phyloP scores from a whole-genome alignment of 1,140 invertebrate species.

The Rhizoglyphus robini region DNA sequence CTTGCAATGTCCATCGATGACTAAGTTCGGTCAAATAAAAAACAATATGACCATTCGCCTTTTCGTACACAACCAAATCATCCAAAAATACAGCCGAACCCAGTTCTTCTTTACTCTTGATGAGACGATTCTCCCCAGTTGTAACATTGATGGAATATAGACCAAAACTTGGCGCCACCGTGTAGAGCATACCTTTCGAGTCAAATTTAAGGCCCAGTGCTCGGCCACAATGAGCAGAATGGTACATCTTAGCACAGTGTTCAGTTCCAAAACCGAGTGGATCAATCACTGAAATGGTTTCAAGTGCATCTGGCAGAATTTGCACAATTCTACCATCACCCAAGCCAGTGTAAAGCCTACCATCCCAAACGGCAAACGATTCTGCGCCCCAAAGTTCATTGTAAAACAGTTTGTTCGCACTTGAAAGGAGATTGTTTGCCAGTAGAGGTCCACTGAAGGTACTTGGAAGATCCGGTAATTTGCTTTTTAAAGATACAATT shows the following conservation, averaged over 20 bases:
- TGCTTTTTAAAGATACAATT: no score
- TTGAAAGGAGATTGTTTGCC: no score
- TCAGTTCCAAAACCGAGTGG: background rate
- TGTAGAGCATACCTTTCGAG: slow-evolving; percentile 55
- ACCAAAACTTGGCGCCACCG: slow-evolving; percentile 66
- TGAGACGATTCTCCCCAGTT: no score
- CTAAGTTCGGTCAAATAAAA: slow-evolving; percentile 19
- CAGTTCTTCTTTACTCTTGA: no score
- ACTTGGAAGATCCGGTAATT: no score
- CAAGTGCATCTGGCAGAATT: slow-evolving; percentile 12
- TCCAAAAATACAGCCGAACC: slow-evolving; percentile 10
- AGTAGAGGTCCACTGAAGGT: no score
- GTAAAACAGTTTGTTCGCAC: no score
- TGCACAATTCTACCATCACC: slow-evolving; percentile 22
- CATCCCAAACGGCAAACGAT: no score
- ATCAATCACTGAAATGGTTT: slow-evolving; percentile 18
- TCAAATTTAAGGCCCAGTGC: slow-evolving; percentile 62
- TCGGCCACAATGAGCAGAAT: slow-evolving; percentile 54
- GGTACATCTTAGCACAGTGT: background rate
- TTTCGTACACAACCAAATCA: slow-evolving; percentile 16
- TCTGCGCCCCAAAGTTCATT: no score
- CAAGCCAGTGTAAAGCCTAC: slow-evolving; percentile 19
- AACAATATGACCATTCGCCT: background rate
- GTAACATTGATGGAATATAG: slow-evolving; percentile 3
- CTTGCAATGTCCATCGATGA: background rate